Evolutionary conservation across 2,888 invertebrate genomes (phyloP).

Genomic region (Hirudinaria manillensis): DNA sequence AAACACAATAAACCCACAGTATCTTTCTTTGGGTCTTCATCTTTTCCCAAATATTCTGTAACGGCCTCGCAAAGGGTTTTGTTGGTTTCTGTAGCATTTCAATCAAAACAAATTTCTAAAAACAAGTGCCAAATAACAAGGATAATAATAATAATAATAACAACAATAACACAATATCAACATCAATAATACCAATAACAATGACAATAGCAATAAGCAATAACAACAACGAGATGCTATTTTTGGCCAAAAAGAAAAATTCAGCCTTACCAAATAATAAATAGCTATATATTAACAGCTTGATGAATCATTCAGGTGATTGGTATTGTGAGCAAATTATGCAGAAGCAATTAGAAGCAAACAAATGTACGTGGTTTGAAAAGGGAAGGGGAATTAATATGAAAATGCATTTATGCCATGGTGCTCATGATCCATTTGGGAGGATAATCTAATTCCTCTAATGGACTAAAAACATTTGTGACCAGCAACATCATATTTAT

Average conservation of each 20-base stretch:
- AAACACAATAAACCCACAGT: not conserved
- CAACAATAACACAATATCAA: not conserved
- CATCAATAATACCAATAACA: not conserved
- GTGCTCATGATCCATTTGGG: too few relatives aligned
- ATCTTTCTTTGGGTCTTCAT: conserved; percentile 20
- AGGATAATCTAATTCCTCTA: too few relatives aligned
- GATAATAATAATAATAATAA: not conserved
- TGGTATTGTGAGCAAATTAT: too few relatives aligned
- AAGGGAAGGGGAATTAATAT: too few relatives aligned
- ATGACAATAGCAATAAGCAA: not conserved
- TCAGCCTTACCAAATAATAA: too few relatives aligned
- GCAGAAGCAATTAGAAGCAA: too few relatives aligned
- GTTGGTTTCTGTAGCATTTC: not conserved
- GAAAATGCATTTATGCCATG: too few relatives aligned
- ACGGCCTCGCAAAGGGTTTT: conserved; percentile 5
- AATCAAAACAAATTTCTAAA: not conserved
- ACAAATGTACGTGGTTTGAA: too few relatives aligned
- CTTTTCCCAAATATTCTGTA: conserved; percentile 15
- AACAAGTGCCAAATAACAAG: not conserved
- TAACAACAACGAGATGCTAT: not conserved
- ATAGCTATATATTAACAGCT: too few relatives aligned
- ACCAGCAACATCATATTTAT: too few relatives aligned
- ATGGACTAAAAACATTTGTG: too few relatives aligned
- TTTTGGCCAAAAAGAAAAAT: not conserved
- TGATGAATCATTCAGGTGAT: too few relatives aligned